These are phyloP conservation scores for Enteromius viviparus DNA, from an alignment of 2,797 vertebrate genomes.

Conservation along the genomic window DNA sequence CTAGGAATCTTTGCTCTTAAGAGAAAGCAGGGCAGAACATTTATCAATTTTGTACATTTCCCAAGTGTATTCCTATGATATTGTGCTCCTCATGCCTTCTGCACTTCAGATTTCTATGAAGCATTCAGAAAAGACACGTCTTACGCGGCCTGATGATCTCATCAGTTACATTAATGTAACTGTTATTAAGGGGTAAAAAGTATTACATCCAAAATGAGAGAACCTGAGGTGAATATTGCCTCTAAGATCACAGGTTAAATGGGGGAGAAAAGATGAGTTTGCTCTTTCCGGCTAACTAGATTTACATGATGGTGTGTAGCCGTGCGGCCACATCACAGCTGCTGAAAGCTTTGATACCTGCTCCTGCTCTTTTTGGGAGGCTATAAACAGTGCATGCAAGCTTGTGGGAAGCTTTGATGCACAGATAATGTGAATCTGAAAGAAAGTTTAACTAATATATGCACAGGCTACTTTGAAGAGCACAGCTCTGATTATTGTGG, in stretches of 20 bases:
- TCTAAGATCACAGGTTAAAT: slow-evolving; percentile 65
- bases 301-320: slow-evolving; percentile 39
- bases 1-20: not conserved
- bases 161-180: slow-evolving; percentile 14
- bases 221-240: slow-evolving; percentile 50
- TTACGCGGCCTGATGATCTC: slow-evolving; percentile 32
- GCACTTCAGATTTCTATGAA: slow-evolving; percentile 21
- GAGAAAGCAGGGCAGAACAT: not conserved
- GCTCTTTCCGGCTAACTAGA: slow-evolving; percentile 29
- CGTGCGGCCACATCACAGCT: slow-evolving; percentile 38
- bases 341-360: slow-evolving; percentile 37
- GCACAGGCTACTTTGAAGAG: slow-evolving; percentile 34
- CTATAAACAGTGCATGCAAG: slow-evolving; percentile 30
- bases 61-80: slow-evolving; percentile 51
- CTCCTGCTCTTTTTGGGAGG: not conserved
- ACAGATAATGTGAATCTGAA: slow-evolving; percentile 33
- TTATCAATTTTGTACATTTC: slow-evolving; percentile 2
- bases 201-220: not conserved
- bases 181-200: not conserved
- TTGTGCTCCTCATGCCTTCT: slow-evolving; percentile 3
- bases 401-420: slow-evolving; percentile 37
- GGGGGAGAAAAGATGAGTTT: slow-evolving; percentile 25
- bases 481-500: slow-evolving; percentile 15
- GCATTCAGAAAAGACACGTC: slow-evolving; percentile 28
- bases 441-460: slow-evolving; percentile 32